Evolutionary conservation across 2,797 vertebrate species (phyloP), one percentile per base, ranked within the genome.

Genomic region (Miichthys miiuy): DNA sequence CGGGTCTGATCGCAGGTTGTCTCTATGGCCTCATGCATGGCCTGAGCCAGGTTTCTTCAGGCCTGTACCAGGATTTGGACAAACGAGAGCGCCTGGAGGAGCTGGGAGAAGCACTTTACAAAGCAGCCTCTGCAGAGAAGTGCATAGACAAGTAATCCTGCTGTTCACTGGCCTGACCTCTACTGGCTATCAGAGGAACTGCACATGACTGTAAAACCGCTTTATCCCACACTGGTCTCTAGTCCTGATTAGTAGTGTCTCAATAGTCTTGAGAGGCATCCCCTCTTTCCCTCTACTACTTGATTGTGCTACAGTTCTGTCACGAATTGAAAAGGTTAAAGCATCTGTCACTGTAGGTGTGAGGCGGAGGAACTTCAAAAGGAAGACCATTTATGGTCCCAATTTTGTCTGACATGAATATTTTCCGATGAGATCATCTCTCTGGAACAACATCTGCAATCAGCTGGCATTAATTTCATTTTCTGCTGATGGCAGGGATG

Each of bases 91-190:
- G 90, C 25, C 95, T 99, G 71, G 96, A 97, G 78, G 93, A 92
- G 79, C 93, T 99, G 87, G 98, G 97, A 61, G 92, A 94, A 57
- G 94, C 95, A 5, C 95, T 99, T 61, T 92, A 96, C 92, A 96
- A 93, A 81, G 96, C 96, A 34, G 96, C 98, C 70, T 89, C 92
- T 34, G 90, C 94, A 92, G 97, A 99, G 94, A 99, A 97, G 96
- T 97, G 96, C 75, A 91, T 94, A 93, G 97, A 98, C 93, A 98
- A 98, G 97, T 99, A 98, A 98, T 92, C 84, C 89, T 60, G 68
- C 76, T 80, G 88, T 77, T 79, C 87, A 82, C 73, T 87, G 87
- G 77, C 74, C 85, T 86, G 87, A 87, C 78, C 73, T 79, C 81
- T 82, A 34, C 87, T 88, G 83, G 69, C 80, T 91, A 23, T 73